Evolutionary conservation across 92 coral and sea anemone species (phyloP), one percentile per base, ranked within the genome.

Genomic region (Palythoa grandis): DNA sequence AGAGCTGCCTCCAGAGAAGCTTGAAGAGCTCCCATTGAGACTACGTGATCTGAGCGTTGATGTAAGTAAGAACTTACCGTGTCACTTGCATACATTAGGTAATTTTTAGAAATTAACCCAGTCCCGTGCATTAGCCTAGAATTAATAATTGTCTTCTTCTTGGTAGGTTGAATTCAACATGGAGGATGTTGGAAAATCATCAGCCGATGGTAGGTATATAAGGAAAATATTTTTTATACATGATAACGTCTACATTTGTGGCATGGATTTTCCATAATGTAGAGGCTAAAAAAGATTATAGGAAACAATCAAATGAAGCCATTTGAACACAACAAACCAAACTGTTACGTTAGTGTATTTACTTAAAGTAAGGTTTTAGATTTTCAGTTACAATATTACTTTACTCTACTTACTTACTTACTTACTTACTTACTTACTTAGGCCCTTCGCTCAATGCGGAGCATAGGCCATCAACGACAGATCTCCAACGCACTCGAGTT

Each of bases 1-100:
- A 25, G 56, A 54, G 24, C 65, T 38, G 22, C 48, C 82, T 76
- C 82, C 82, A 25, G 68, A 15, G 10, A 54, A 76, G 19, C 47
- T 53, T 22, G 11, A 52, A 76, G 82, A 22, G 3, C 25, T 38
- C 10, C 16, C 82, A 11, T 63, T 35, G 35, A 76, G 61, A 25
- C 66, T 76, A 4, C 23, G 47, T 14, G 82, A 76, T 11, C 56
- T 76, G 66, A 57, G n/a, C 23, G 9, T 24, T 76, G 35, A 29
- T 29, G 82, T 76, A 53, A 76, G 82, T 76, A 24, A 47, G 5
- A 54, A 14, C 25, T 2, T 2, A 1, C 4, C 24, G n/a, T 16
- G 0, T 53, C 12, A 1, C 1, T 29, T 29, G 35, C 35, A 29
- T 29, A 1, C 35, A 29, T 1, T 29, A 29, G 35, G 0, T 53